A percentile compares a stretch with the other conserved stretches of the same genome.
phyloP scores from a whole-genome alignment of 2,888 invertebrate species.

The Drosophila greeni region DNA sequence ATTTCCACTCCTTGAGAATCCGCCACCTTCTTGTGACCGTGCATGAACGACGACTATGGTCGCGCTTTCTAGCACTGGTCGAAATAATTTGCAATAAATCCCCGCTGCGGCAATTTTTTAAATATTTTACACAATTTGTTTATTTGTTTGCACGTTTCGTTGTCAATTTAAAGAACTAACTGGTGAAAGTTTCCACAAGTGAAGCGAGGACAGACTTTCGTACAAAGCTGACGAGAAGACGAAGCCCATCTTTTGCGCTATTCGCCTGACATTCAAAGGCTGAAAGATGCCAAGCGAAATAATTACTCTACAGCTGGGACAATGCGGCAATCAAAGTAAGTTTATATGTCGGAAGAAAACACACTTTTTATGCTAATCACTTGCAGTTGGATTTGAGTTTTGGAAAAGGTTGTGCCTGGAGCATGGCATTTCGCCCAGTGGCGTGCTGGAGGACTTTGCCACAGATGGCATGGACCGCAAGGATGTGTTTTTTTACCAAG shows the following conservation, averaged over 20 bases:
- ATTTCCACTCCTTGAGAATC: neutral
- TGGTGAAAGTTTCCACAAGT: slow-evolving; percentile 28
- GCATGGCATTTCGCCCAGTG: slow-evolving; percentile 98
- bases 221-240: neutral
- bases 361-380: neutral
- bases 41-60: neutral
- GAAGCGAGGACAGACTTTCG: neutral
- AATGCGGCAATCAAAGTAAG: slow-evolving; percentile 99
- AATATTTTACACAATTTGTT: slow-evolving; percentile 45
- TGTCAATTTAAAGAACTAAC: slow-evolving; percentile 16
- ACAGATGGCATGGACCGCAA: slow-evolving; percentile 97
- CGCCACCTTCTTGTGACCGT: neutral
- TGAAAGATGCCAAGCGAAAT: slow-evolving; percentile 97
- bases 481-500: slow-evolving; percentile 99
- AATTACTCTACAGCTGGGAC: slow-evolving; percentile 98
- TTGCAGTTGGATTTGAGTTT: slow-evolving; percentile 96
- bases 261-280: neutral
- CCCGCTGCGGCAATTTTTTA: slow-evolving; percentile 49
- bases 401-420: slow-evolving; percentile 99
- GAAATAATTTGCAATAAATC: slow-evolving; percentile 6
- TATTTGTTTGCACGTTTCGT: slow-evolving; percentile 8
- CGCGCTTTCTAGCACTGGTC: slow-evolving; percentile 16
- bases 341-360: slow-evolving; percentile 40
- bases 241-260: neutral
- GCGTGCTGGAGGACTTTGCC: slow-evolving; percentile 93